phyloP scores from a whole-genome alignment of 2,888 invertebrate genomes.

The Belgica antarctica region DNA sequence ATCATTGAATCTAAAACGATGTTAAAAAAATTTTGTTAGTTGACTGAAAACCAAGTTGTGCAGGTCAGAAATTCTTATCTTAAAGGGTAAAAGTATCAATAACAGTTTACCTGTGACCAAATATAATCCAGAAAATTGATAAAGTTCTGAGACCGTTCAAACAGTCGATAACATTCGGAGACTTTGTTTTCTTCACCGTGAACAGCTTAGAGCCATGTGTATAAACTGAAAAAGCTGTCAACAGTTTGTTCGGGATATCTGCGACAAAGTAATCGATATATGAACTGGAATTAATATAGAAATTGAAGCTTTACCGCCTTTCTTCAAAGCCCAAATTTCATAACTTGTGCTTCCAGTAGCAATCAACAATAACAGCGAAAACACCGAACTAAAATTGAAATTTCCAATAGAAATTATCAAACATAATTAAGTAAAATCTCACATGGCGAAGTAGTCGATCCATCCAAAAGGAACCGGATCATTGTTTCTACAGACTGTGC shows the following conservation, averaged over 20 bases:
- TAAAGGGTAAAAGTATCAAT: neutral
- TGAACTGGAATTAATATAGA: neutral
- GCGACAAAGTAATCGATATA: no score
- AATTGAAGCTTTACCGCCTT: neutral
- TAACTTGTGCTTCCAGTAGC: conserved; percentile 47
- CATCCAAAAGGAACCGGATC: conserved; percentile 49
- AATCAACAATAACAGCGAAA: conserved; percentile 44
- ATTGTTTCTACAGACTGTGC: conserved; percentile 50
- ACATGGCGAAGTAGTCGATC: conserved; percentile 53
- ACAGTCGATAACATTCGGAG: conserved; percentile 34
- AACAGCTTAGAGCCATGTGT: conserved; percentile 45
- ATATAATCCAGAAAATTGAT: no score
- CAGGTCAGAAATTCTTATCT: neutral
- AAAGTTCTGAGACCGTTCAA: conserved; percentile 10
- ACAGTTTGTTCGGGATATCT: neutral
- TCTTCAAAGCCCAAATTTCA: conserved; percentile 45
- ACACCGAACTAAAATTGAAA: conserved; percentile 45
- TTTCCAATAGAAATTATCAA: neutral
- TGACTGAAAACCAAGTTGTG: no score
- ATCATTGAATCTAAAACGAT: neutral
- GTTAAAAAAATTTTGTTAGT: no score
- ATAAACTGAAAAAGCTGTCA: conserved; percentile 44
- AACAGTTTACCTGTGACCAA: no score
- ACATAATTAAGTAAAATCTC: conserved; percentile 46
- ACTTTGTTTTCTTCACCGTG: neutral